Base-by-base conservation (phyloP, 2,113 vertebrate species). In the Sinocyclocheilus maitianheensis region DNA sequence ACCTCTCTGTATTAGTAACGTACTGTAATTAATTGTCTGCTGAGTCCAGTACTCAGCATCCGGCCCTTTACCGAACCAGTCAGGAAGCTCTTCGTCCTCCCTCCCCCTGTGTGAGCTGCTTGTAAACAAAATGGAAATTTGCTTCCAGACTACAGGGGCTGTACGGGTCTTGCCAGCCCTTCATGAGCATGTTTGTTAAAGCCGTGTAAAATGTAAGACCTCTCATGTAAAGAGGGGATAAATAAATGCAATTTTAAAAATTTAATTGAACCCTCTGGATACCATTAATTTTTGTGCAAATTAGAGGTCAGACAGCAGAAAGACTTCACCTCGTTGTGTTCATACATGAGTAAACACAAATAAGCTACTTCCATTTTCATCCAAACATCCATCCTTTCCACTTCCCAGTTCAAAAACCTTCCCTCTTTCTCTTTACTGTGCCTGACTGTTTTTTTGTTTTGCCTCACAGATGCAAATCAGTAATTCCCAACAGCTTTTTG, bases 111-210 rank as follows among this genome's bases (percentile, higher is more conserved):
- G 75, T 58, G 77, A 18, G 77, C 34, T 40, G 30, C 77, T 40
- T 62, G 53, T 62, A 79, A 79, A 37, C 16, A 18, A 79, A 79
- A 79, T 79, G 5, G 5, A 62, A 77, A 79, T 40, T n/a, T 53
- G 40, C 75, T 51, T 76, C 46, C 43, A 75, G n/a, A 76, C 51
- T 22, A 37, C 5, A 13, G 4, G 18, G 34, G 30, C 55, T 60
- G 2, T 20, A 34, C 8, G 0, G 14, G 24, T 30, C 46, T 77
- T 34, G 48, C 16, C 51, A 77, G 26, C 26, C 26, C 18, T 40
- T 72, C 16, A 40, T 40, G 18, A 20, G 69, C 8, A 40, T 71
- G 67, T 37, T 71, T 37, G 7, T 37, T 37, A 71, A 71, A 71
- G 30, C 67, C 3, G 0, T 71, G 5, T 16, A 30, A 67, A 67